phyloP scores from a whole-genome alignment of 2,888 invertebrate species.

The Anagyrus pseudococci region DNA sequence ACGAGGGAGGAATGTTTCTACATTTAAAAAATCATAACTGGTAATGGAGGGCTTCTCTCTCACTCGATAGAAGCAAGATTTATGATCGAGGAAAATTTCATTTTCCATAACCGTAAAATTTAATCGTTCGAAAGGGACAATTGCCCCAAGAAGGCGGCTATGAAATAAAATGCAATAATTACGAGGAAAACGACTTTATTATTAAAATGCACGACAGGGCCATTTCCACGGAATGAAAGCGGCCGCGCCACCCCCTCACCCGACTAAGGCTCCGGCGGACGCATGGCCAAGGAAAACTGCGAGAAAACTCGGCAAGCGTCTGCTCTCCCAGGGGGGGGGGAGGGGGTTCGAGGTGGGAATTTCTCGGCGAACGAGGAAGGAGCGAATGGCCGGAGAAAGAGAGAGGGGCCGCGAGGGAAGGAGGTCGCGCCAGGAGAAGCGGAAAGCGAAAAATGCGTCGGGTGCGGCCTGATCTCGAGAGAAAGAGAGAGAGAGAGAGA shows the following conservation, averaged over 20 bases:
- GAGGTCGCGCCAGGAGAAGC: background rate
- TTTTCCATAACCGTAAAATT: slow-evolving; percentile 14
- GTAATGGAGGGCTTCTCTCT: too few relatives aligned
- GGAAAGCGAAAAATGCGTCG: background rate
- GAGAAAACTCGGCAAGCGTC: too few relatives aligned
- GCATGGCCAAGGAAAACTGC: background rate
- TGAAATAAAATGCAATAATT: slow-evolving; percentile 18
- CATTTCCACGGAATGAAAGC: background rate
- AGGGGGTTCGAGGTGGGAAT: background rate
- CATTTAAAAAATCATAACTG: too few relatives aligned
- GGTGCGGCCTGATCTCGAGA: background rate
- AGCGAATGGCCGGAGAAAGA: too few relatives aligned
- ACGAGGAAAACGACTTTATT: slow-evolving; percentile 19
- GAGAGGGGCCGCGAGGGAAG: too few relatives aligned
- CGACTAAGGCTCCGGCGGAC: too few relatives aligned
- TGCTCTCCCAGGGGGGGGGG: background rate
- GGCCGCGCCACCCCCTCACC: background rate
- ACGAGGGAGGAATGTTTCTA: too few relatives aligned
- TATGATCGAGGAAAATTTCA: background rate
- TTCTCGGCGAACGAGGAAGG: background rate
- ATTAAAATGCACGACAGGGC: slow-evolving; percentile 9
- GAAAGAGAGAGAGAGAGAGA: too few relatives aligned
- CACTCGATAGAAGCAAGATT: too few relatives aligned
- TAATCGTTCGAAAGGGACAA: slow-evolving; percentile 13
- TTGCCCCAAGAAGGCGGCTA: background rate